Percentiles rank a stretch among this genome's conserved stretches.
Evolutionary conservation across 2,888 invertebrate genomes (phyloP).

Genomic region (Zeuzera pyrina): DNA sequence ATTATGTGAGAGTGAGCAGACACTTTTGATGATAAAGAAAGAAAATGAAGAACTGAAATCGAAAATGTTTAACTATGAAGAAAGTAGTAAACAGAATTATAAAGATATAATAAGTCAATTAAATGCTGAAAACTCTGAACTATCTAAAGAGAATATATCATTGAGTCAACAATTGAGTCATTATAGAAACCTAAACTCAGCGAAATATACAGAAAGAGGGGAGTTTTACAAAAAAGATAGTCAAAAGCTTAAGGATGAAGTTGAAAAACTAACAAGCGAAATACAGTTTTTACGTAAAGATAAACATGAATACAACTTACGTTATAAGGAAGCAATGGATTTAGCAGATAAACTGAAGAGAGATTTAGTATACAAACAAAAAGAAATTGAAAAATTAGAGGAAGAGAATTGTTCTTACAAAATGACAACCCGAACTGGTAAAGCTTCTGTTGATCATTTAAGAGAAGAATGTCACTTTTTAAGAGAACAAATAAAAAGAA

Average conservation of each 20-base stretch:
- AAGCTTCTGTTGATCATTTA: constrained; percentile 54
- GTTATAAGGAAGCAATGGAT: constrained; percentile 50
- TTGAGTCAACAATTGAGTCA: constrained; percentile 52
- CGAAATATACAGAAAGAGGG: constrained; percentile 29
- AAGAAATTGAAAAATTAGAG: constrained; percentile 52
- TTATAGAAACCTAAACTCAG: constrained; percentile 35
- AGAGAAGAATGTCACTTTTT: constrained; percentile 59
- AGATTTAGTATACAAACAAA: constrained; percentile 53
- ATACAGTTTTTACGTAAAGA: constrained; percentile 45
- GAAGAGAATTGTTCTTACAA: constrained; percentile 63
- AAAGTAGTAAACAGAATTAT: constrained; percentile 44
- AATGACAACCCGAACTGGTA: constrained; percentile 54
- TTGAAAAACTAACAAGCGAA: constrained; percentile 42
- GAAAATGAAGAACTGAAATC: constrained; percentile 56
- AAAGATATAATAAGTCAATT: constrained; percentile 58
- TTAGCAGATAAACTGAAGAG: constrained; percentile 51
- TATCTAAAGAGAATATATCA: constrained; percentile 58
- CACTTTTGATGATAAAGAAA: constrained; percentile 57
- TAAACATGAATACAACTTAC: constrained; percentile 50
- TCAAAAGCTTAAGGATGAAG: constrained; percentile 40
- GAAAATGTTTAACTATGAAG: constrained; percentile 27
- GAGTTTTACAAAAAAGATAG: constrained; percentile 34
- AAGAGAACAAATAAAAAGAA: constrained; percentile 56
- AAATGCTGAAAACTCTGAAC: constrained; percentile 56
- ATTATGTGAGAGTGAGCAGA: constrained; percentile 65